phyloP scores from a whole-genome alignment of 2,888 invertebrate species.

The Cylloceria caligata region DNA sequence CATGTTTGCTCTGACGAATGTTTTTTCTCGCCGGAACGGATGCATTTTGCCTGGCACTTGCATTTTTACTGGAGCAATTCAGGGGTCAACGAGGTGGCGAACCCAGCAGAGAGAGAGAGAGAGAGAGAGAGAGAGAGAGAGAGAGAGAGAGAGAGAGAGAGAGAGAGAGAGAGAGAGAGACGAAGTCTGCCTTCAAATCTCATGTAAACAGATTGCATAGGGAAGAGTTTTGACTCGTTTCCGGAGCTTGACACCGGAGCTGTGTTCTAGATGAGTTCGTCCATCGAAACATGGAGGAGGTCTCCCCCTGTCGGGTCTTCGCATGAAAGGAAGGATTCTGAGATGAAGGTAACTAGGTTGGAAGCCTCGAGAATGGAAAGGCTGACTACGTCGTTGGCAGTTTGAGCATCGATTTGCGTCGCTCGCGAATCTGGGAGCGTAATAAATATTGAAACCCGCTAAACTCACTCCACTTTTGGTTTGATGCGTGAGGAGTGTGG shows the following conservation, averaged over 20 bases:
- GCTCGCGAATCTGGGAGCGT: too few relatives aligned
- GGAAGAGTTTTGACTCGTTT: background rate
- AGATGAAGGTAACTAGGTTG: background rate
- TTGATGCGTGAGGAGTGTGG: too few relatives aligned
- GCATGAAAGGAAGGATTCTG: background rate
- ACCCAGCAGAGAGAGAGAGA: slow-evolving; percentile 28
- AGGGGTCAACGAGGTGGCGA: slow-evolving; percentile 25
- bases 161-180: background rate
- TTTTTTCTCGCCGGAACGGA: slow-evolving; percentile 8
- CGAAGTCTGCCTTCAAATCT: slow-evolving; percentile 14
- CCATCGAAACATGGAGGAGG: background rate
- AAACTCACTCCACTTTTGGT: too few relatives aligned
- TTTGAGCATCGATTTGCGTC: too few relatives aligned
- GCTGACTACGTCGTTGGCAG: too few relatives aligned
- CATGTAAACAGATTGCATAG: background rate
- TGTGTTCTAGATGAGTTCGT: background rate
- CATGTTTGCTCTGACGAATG: background rate
- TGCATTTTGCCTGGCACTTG: too few relatives aligned
- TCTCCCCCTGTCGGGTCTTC: background rate
- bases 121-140: too few relatives aligned
- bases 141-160: too few relatives aligned
- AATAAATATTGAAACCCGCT: too few relatives aligned
- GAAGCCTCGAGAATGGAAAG: too few relatives aligned
- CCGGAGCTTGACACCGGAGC: slow-evolving; percentile 4
- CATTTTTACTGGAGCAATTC: slow-evolving; percentile 27